These are phyloP conservation scores for Thrips palmi DNA, from an alignment of 1,140 invertebrate species.

Conservation along the genomic window DNA sequence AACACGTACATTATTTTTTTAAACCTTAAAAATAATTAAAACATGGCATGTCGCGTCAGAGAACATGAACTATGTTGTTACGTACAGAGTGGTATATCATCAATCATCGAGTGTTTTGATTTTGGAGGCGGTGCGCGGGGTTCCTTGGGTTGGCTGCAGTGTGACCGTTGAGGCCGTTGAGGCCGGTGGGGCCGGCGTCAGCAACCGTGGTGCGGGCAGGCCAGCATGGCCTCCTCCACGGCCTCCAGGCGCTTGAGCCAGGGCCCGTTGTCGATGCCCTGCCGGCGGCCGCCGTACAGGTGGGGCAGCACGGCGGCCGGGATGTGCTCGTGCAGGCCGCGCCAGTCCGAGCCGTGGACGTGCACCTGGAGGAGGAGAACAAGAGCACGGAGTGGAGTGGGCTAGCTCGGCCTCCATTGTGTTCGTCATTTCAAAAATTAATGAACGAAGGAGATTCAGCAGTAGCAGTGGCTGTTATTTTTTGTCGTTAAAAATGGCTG, in stretches of 20 bases:
- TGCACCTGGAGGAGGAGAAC: slow-evolving; percentile 13
- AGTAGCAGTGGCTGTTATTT: not conserved
- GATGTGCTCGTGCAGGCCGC: slow-evolving; percentile 16
- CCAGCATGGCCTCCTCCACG: too few species aligned
- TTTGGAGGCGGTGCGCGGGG: not conserved
- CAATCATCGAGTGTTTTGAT: too few species aligned
- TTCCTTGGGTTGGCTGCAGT: not conserved
- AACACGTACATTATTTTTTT: too few species aligned
- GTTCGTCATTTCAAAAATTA: not conserved
- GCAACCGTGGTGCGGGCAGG: too few species aligned
- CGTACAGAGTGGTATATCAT: too few species aligned
- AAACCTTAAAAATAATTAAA: too few species aligned
- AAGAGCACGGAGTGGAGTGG: not conserved
- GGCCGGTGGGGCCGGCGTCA: not conserved
- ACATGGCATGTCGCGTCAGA: too few species aligned
- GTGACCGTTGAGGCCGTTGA: not conserved
- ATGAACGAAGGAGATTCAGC: not conserved
- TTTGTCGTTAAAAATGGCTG: not conserved
- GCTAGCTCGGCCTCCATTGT: not conserved
- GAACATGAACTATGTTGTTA: too few species aligned
- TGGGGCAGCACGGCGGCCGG: not conserved
- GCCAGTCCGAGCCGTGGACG: slow-evolving; percentile 16
- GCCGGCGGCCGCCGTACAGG: not conserved
- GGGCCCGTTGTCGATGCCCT: not conserved
- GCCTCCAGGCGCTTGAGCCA: too few species aligned